phyloP scores from a whole-genome alignment of 1,140 invertebrate species.

The Samia ricini region DNA sequence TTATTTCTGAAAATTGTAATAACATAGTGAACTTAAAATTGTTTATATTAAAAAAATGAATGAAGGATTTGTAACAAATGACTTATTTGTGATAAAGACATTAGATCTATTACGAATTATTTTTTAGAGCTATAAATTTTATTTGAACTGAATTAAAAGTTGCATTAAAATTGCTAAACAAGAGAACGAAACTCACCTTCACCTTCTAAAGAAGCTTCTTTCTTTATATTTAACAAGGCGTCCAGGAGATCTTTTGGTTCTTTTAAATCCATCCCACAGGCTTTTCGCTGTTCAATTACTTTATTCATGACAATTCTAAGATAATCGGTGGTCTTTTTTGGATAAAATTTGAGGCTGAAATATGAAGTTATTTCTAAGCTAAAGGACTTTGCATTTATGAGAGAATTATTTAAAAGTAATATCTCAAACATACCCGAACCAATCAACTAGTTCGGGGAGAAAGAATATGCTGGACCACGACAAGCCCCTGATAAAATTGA shows the following conservation, averaged over 20 bases:
- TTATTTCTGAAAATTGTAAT: slow-evolving; percentile 25
- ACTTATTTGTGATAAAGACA: no score
- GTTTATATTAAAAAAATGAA: no score
- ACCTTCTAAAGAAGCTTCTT: not conserved
- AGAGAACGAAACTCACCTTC: slow-evolving; percentile 4
- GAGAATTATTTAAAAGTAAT: no score
- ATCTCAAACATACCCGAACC: slow-evolving; percentile 14
- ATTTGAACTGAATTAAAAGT: no score
- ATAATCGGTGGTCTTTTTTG: slow-evolving; percentile 18
- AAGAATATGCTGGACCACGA: slow-evolving; percentile 46
- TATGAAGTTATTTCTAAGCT: no score
- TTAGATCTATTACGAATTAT: no score
- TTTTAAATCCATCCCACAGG: not conserved
- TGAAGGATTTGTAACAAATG: no score
- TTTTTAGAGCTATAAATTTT: no score
- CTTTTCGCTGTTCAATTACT: slow-evolving; percentile 31
- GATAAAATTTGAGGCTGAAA: slow-evolving; percentile 30
- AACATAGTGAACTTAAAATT: no score
- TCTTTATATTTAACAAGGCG: slow-evolving; percentile 12
- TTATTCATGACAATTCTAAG: slow-evolving; percentile 28
- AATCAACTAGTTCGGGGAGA: slow-evolving; percentile 37
- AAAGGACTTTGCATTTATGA: no score
- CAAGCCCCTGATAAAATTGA: slow-evolving; percentile 28
- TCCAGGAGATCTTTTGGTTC: slow-evolving; percentile 8
- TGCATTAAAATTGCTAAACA: no score